Evolutionary conservation across 2,888 invertebrate genomes (phyloP).

Genomic region (Deilephila elpenor): DNA sequence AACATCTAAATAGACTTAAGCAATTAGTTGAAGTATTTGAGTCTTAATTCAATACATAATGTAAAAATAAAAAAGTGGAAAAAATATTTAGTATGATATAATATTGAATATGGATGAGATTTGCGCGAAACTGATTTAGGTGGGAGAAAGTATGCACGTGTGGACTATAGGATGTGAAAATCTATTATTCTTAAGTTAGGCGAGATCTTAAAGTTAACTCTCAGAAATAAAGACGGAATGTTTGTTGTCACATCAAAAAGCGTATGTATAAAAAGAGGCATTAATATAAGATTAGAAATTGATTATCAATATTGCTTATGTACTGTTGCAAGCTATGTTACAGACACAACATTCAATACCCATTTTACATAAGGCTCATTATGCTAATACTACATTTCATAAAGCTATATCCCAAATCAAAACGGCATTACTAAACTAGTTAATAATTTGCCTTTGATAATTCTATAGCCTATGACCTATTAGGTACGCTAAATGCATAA

Average conservation of each 20-base stretch:
- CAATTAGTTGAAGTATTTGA: conserved; percentile 10
- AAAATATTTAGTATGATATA: neutral
- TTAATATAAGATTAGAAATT: conserved; percentile 29
- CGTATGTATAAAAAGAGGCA: conserved; percentile 35
- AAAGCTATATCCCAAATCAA: conserved; percentile 88
- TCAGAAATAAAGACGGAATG: conserved; percentile 47
- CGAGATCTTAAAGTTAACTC: conserved; percentile 17
- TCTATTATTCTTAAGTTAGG: conserved; percentile 16
- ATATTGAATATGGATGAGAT: neutral
- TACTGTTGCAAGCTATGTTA: conserved; percentile 58
- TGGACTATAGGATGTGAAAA: neutral
- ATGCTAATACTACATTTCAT: conserved; percentile 82
- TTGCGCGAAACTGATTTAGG: neutral
- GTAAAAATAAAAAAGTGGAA: neutral
- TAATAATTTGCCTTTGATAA: conserved; percentile 43
- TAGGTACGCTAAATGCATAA: conserved; percentile 75
- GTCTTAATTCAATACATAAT: neutral
- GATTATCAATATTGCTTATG: conserved; percentile 44
- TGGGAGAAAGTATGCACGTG: conserved; percentile 4
- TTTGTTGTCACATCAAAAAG: conserved; percentile 46
- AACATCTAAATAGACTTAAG: neutral
- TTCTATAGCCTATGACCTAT: conserved; percentile 55
- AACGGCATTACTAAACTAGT: conserved; percentile 67
- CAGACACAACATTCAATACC: conserved; percentile 60
- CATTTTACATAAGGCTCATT: conserved; percentile 68